These are phyloP conservation scores for Cylloceria caligata DNA, from an alignment of 2,888 invertebrate genomes.

Conservation along the genomic window DNA sequence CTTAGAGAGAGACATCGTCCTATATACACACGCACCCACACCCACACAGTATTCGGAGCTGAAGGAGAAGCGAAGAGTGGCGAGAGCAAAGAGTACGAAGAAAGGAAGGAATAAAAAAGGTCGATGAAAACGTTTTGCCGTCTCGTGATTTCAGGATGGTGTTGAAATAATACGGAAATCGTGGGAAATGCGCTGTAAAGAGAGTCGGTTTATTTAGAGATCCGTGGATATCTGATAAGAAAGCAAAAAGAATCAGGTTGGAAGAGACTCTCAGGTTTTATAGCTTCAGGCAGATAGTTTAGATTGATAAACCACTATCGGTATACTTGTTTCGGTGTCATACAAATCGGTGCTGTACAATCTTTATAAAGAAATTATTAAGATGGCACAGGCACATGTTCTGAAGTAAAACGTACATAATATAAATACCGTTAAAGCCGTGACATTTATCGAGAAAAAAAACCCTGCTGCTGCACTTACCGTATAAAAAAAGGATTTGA, in stretches of 20 bases:
- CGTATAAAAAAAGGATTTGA: no score
- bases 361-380: background rate
- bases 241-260: conserved; percentile 22
- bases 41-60: background rate
- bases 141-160: conserved; percentile 41
- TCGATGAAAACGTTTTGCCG: conserved; percentile 31
- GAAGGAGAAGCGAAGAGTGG: conserved; percentile 19
- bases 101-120: conserved; percentile 7
- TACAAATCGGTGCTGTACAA: background rate
- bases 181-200: conserved; percentile 1
- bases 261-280: background rate
- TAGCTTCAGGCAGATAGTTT: background rate
- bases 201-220: conserved; percentile 40
- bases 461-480: no score
- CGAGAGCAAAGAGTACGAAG: background rate
- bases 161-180: conserved; percentile 40
- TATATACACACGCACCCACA: background rate
- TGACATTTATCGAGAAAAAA: no score
- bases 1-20: conserved; percentile 31
- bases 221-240: conserved; percentile 34
- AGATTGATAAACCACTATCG: background rate
- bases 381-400: background rate
- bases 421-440: no score
- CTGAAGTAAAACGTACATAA: no score
- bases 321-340: background rate